Conservation (phyloP, 1,140 invertebrate species). For the Polypedilum pembai region DNA sequence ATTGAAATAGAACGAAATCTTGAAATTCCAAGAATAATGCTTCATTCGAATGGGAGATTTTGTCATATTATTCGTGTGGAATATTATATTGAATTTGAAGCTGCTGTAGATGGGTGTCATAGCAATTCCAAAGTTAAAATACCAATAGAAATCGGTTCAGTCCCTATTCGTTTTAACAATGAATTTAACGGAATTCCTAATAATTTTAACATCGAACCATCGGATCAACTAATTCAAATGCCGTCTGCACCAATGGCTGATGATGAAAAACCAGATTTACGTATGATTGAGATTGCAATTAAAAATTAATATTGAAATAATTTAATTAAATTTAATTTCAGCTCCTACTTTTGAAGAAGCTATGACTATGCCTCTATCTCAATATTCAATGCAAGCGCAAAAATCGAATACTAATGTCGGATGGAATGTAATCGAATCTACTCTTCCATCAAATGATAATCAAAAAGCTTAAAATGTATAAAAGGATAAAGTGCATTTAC, state of each 20-base stretch:
- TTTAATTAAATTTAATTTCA: background rate
- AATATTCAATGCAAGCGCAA: background rate
- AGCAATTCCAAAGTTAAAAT: background rate
- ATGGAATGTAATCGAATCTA: background rate
- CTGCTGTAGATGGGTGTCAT: background rate
- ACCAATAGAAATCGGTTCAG: background rate
- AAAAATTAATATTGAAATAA: background rate
- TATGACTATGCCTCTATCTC: background rate
- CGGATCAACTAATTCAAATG: background rate
- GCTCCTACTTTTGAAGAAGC: constrained; percentile 3
- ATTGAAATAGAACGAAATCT: background rate
- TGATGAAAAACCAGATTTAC: background rate
- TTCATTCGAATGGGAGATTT: background rate
- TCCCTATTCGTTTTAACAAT: background rate
- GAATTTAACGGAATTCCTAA: too few species aligned
- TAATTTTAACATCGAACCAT: background rate
- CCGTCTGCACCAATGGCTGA: background rate
- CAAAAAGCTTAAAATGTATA: background rate
- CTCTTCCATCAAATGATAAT: background rate
- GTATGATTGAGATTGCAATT: background rate
- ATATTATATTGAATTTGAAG: background rate
- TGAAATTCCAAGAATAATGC: background rate
- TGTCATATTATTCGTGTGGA: background rate
- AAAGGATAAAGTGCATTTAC: too few species aligned
- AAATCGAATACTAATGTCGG: background rate